Base-by-base conservation (phyloP, 2,888 invertebrate genomes). In the Eubasilissa splendida region DNA sequence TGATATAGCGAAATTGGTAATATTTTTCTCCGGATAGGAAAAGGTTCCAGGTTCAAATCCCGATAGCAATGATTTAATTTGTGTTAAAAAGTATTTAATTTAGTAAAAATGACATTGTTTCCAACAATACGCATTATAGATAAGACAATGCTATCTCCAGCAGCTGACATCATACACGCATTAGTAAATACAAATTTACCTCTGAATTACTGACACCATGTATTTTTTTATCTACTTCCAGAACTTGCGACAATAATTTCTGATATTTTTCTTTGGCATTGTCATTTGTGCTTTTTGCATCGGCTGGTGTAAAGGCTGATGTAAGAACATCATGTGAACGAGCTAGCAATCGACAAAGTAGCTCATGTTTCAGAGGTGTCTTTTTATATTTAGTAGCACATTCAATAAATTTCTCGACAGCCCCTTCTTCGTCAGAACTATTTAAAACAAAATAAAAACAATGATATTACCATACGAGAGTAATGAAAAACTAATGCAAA, bases 291-390 rank as follows among this genome's bases (percentile, higher is more conserved):
- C 5, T 33, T 71, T 59, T 68, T 50, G 4, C 56, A 12, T 53
- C 52, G 11, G 58, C n/a, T n/a, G n/a, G 33, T 33, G 56, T 33
- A 65, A 33, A 22, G 11, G 58, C n/a, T n/a, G n/a, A 12, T 33
- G 56, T 33, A 65, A 33, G 42, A 56, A n/a, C 53, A 0, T 63
- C 33, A 54, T 71, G 54, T 10, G 73, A 60, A 22, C 33, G 54
- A 8, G 11, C 14, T 8, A 79, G 33, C 33, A 79, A 73, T 54
- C 65, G 73, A 65, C 79, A 86, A 4, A 94, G 85, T 0, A 95
- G 83, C 86, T 94, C 94, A 84, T 93, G 91, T 85, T 93, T 93
- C 10, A 94, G 86, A 0, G 95, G 95, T 0, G 94, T 93, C 84
- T 91, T 92, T 76, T 89, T 91, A 85, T 93, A 92, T 65, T 89